Evolutionary conservation across 1,140 invertebrate genomes (phyloP).

Genomic region (Danaus plexippus): DNA sequence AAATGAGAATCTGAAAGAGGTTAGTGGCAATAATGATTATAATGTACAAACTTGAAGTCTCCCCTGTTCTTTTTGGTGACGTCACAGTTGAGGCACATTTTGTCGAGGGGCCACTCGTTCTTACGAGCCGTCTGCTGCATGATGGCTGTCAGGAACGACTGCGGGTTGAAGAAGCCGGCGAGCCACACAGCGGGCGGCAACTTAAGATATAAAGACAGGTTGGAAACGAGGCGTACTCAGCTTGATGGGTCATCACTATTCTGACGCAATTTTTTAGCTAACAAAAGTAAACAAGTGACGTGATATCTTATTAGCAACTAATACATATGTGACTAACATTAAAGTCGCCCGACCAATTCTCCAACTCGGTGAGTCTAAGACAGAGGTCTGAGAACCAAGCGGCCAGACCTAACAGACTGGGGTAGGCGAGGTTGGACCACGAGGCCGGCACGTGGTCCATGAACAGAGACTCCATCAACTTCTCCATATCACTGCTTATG

Average conservation of each 20-base stretch:
- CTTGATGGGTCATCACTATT: no score
- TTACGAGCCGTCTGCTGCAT: conserved; percentile 97
- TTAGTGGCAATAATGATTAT: neutral
- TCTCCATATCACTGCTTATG: conserved; percentile 94
- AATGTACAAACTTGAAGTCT: conserved; percentile 78
- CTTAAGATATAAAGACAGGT: conserved; percentile 42
- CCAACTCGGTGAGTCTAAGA: conserved; percentile 74
- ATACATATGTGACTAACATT: conserved; percentile 37
- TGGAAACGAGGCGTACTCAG: conserved; percentile 61
- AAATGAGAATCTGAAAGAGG: no score
- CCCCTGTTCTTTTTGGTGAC: conserved; percentile 93
- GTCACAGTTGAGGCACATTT: conserved; percentile 95
- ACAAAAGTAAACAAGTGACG: no score
- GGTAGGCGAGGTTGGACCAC: conserved; percentile 91
- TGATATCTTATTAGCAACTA: no score
- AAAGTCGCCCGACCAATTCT: conserved; percentile 68
- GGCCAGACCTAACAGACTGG: conserved; percentile 86
- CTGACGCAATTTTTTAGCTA: no score
- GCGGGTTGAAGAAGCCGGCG: conserved; percentile 96
- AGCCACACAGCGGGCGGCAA: conserved; percentile 92
- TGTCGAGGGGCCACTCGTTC: conserved; percentile 96
- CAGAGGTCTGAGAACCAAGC: conserved; percentile 92
- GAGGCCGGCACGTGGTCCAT: conserved; percentile 88
- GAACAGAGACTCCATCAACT: conserved; percentile 85
- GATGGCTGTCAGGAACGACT: conserved; percentile 96